A percentile compares a stretch with the other conserved stretches of the same genome.
These are phyloP conservation scores for Gisinianus flammeolus DNA, from an alignment of 2,888 invertebrate species.

Conservation along the genomic window DNA sequence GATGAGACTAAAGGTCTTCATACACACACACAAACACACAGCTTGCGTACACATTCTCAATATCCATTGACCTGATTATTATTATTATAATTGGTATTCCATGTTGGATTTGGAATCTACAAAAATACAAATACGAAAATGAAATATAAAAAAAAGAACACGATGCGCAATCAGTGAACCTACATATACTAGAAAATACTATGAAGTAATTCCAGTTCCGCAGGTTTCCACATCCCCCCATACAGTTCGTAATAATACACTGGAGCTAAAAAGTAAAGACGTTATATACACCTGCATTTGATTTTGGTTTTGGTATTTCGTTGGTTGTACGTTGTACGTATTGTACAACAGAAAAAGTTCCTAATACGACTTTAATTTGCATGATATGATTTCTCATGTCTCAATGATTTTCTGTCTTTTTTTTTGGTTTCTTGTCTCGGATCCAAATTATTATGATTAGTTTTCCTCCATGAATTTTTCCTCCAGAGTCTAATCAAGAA, in stretches of 20 bases:
- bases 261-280: too few relatives aligned
- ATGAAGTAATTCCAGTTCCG: too few relatives aligned
- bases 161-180: too few relatives aligned
- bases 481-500: too few relatives aligned
- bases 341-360: slow-evolving; percentile 13
- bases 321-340: too few relatives aligned
- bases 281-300: too few relatives aligned
- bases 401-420: slow-evolving; percentile 34
- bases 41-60: not conserved
- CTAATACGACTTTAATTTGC: slow-evolving; percentile 58
- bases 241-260: too few relatives aligned
- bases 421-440: not conserved
- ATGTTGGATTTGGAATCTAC: not conserved
- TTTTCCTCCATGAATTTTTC: not conserved
- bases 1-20: slow-evolving; percentile 18
- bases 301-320: too few relatives aligned
- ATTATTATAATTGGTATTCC: not conserved
- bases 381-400: slow-evolving; percentile 30
- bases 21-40: not conserved
- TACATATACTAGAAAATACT: too few relatives aligned
- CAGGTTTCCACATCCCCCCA: too few relatives aligned
- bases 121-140: too few relatives aligned
- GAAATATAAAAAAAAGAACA: too few relatives aligned
- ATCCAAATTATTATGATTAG: slow-evolving; percentile 1
- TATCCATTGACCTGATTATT: not conserved